These are phyloP conservation scores for Chaetophractus vellerosus DNA, from an alignment of 2,797 vertebrate genomes.

Conservation along the genomic window DNA sequence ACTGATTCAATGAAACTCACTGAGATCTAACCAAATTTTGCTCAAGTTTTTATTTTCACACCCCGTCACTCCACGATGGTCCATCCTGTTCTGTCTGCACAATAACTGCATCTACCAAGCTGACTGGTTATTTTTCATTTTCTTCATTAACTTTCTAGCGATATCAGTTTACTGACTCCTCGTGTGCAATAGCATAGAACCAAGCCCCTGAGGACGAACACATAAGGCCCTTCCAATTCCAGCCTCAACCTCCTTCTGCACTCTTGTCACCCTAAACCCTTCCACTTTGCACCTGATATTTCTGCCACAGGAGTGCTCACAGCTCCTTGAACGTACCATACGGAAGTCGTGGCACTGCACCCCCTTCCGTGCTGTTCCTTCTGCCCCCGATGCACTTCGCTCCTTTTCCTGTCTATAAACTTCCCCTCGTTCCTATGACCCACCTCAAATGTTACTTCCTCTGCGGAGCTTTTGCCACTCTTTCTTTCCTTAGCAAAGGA, in stretches of 20 bases:
- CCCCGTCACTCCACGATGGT: background rate
- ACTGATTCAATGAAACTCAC: too few relatives aligned
- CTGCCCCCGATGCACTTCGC: background rate
- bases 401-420: background rate
- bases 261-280: background rate
- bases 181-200: background rate
- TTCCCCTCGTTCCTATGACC: background rate
- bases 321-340: background rate
- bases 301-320: background rate
- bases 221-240: background rate
- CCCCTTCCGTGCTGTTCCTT: background rate
- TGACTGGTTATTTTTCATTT: conserved; percentile 6
- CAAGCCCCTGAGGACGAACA: background rate
- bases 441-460: background rate
- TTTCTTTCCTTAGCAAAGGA: background rate
- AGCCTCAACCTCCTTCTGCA: background rate
- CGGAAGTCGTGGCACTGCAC: background rate
- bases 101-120: background rate
- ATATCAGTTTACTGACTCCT: background rate
- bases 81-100: background rate
- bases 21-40: too few relatives aligned
- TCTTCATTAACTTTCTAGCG: conserved; percentile 1
- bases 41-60: too few relatives aligned
- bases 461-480: background rate
- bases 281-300: background rate